phyloP scores from a whole-genome alignment of 2,888 invertebrate species.

The Cylloceria caligata region DNA sequence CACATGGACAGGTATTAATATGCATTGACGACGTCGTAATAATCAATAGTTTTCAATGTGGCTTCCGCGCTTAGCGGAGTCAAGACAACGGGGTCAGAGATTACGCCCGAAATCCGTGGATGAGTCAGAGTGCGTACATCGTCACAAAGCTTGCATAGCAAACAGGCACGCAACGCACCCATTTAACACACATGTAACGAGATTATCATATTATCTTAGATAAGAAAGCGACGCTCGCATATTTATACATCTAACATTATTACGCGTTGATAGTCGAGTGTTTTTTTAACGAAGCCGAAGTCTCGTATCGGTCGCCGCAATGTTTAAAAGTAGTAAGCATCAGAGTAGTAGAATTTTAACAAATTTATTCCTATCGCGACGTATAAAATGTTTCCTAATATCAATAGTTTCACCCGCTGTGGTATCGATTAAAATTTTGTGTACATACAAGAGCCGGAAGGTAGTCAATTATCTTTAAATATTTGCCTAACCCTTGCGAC shows the following conservation, averaged over 20 bases:
- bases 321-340: not conserved
- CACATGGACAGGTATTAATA: conserved; percentile 9
- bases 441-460: not conserved
- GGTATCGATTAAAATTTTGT: not conserved
- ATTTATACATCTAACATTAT: not conserved
- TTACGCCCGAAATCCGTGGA: conserved; percentile 7
- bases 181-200: conserved; percentile 4
- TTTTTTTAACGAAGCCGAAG: not conserved
- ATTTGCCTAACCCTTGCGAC: not conserved
- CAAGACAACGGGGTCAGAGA: conserved; percentile 21
- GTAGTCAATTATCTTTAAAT: not conserved
- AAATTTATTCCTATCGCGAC: not conserved
- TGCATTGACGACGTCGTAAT: not conserved
- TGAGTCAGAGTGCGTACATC: conserved; percentile 9
- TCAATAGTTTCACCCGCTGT: not conserved
- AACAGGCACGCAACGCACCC: conserved; percentile 38
- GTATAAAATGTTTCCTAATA: not conserved
- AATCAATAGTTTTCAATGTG: not conserved
- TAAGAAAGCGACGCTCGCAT: not conserved
- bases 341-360: not conserved
- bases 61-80: no score
- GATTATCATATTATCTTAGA: conserved; percentile 34
- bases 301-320: conserved; percentile 19
- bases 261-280: conserved; percentile 13
- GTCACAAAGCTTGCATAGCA: not conserved